A percentile compares a stretch with the other conserved stretches of the same genome.
Conservation (phyloP, 2,888 invertebrate species). For the Drosophila picticornis region DNA sequence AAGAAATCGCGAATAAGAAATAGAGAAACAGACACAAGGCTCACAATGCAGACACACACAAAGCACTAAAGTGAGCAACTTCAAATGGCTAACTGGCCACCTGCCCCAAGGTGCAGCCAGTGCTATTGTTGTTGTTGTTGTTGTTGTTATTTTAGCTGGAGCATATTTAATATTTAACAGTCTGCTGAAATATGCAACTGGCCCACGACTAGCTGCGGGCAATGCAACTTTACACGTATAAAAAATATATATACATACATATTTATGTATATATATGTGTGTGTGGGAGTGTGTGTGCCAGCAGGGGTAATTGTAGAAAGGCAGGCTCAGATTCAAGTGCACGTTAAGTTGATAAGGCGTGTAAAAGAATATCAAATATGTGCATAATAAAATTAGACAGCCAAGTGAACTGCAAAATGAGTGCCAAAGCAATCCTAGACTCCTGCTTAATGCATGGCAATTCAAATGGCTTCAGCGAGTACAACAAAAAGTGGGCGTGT, state of each 20-base stretch:
- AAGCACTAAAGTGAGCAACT: slow-evolving; percentile 51
- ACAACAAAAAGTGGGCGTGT: slow-evolving; percentile 20
- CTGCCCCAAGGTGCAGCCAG: slow-evolving; percentile 2
- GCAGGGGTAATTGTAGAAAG: slow-evolving; percentile 17
- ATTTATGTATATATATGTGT: neutral
- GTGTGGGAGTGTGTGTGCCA: neutral
- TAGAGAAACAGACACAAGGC: slow-evolving; percentile 7
- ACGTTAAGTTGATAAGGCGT: slow-evolving; percentile 60
- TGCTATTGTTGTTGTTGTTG: too few relatives aligned
- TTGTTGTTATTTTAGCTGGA: slow-evolving; percentile 16
- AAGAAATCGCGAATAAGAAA: neutral
- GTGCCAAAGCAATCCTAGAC: neutral
- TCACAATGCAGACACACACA: slow-evolving; percentile 30
- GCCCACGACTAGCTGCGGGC: slow-evolving; percentile 27
- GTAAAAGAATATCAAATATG: slow-evolving; percentile 56
- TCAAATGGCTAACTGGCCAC: slow-evolving; percentile 47
- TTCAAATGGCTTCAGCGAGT: neutral
- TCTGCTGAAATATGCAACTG: slow-evolving; percentile 42
- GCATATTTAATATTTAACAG: slow-evolving; percentile 56
- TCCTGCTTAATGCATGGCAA: neutral
- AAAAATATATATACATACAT: slow-evolving; percentile 6
- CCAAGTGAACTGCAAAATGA: slow-evolving; percentile 12
- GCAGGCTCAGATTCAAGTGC: slow-evolving; percentile 49
- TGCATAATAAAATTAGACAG: slow-evolving; percentile 58
- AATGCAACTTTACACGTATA: too few relatives aligned